Evolutionary conservation across 2,113 vertebrate genomes (phyloP).

Genomic region (Carlito syrichta): DNA sequence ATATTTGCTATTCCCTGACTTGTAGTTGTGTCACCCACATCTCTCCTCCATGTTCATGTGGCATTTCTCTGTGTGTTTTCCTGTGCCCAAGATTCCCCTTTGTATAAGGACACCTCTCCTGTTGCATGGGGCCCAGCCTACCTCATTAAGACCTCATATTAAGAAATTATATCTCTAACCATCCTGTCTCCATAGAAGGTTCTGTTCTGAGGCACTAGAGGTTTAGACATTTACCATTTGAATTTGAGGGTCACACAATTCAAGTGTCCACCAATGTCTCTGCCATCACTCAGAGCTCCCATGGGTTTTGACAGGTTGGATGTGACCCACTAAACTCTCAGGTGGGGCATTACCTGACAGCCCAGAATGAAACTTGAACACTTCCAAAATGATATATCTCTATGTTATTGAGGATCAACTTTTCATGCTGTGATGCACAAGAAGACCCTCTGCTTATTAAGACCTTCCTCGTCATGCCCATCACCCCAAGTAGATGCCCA

Average conservation of each 20-base stretch:
- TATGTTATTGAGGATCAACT: no score
- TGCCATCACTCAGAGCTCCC: neutral
- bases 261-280: neutral
- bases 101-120: neutral
- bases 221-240: neutral
- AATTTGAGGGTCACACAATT: neutral
- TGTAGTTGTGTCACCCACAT: no score
- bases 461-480: neutral
- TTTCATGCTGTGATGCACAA: no score
- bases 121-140: neutral
- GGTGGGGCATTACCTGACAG: neutral
- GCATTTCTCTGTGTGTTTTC: fast-evolving
- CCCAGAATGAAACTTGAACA: neutral
- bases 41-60: no score
- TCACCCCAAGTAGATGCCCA: neutral
- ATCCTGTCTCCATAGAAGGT: neutral
- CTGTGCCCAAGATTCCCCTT: no score
- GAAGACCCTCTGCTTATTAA: neutral
- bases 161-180: neutral
- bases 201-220: neutral
- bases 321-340: neutral
- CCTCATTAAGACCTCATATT: neutral
- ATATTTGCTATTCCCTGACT: no score
- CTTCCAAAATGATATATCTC: no score
- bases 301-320: neutral